Evolutionary conservation across 2,888 invertebrate genomes (phyloP), one percentile per base, ranked within the genome.

Genomic region (Erebia palarica): DNA sequence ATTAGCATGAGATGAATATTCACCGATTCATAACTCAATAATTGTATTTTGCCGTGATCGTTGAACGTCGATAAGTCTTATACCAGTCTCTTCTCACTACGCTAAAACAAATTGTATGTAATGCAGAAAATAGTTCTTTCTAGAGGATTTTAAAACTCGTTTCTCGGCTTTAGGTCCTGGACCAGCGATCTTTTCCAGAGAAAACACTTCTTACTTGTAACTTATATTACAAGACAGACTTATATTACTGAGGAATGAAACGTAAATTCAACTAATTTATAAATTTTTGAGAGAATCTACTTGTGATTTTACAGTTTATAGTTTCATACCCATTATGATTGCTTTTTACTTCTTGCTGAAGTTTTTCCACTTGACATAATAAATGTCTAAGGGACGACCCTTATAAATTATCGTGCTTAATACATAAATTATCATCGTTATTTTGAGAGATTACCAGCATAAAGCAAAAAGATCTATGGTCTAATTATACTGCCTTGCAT

Each of bases 231-330:
- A 49, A 49, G 14, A 49, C 0, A 14, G 14, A 14, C 3, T 13
- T 4, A 13, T 49, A 13, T 49, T 53, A 53, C 53, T 53, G 9
- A 53, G 53, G 16, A 53, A 53, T 16, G n/a, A n/a, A n/a, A 53
- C n/a, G 7, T n/a, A 9, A 42, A 44, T 61, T 16, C 7, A 60
- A 42, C 60, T 60, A n/a, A 42, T 44, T 44, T 16, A n/a, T 18
- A 42, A 21, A 3, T 16, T 65, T 65, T 60, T 16, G 60, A 53
- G 16, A 63, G 14, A 21, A 65, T 16, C 5, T 55, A 18, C 11
- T 42, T 55, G 44, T 55, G 55, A 55, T 18, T 65, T 53, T 55
- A 65, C 53, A 55, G 4, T 65, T 61, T 65, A 57, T 36, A 53
- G 3, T 65, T 55, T 42, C 55, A 11, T 65, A 65, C 16, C 16